Evolutionary conservation across 2,888 invertebrate species (phyloP), one percentile per base, ranked within the genome.

Genomic region (Timandra comae): DNA sequence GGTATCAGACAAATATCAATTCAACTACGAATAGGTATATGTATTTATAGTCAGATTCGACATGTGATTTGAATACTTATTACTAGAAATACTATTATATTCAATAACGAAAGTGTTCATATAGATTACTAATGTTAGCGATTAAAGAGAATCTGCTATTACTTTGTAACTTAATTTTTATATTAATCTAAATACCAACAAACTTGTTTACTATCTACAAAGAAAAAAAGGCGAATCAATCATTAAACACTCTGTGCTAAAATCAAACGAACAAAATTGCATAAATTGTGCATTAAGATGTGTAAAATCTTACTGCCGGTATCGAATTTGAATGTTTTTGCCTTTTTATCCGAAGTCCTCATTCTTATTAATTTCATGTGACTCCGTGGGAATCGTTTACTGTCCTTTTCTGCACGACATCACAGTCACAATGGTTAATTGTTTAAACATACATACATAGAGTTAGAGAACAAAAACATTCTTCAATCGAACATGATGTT

Each of bases 321-420:
- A 86, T 89, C 88, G 80, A 89, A 89, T 86, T 73, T 75, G 78
- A 87, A 87, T 38, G 84, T 76, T 79, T 87, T 87, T 62, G 79
- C 70, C 70, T 82, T 85, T 85, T 85, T 86, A 78, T 86, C 85
- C 55, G 84, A 57, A 41, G 82, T 86, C 84, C 89, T 86, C 81
- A 89, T 88, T 76, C 89, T 84, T 80, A 89, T 88, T 73, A 90
- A 77, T 88, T 88, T 79, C 88, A 87, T 84, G 79, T 87, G 80
- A 87, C 89, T 89, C 70, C 89, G 86, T 68, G 80, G 79, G 54
- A 77, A 59, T 53, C 85, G 79, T 58, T 66, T 80, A 71, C 55
- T 73, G 66, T 74, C 75, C 67, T 65, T 67, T 50, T 71, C 84
- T 84, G 84, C 57, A 71, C 61, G 68, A 75, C 60, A 74, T 57